Percentiles rank a stretch among this genome's conserved stretches.
Conservation (phyloP, 2,797 vertebrate species). For the Sebastes paucispinis region DNA sequence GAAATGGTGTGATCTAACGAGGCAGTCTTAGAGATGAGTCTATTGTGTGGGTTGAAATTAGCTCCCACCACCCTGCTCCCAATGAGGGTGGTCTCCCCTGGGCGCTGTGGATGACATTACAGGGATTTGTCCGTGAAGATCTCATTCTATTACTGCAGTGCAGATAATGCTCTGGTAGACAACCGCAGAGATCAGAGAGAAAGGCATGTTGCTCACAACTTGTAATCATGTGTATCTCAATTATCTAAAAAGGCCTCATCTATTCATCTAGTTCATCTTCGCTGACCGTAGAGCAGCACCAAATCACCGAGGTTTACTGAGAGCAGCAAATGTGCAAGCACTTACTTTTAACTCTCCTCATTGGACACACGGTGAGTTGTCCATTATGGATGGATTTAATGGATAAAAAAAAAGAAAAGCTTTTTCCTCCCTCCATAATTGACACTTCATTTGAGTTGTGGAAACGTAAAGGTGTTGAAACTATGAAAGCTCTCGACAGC, state of each 20-base stretch:
- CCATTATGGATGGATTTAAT: background rate
- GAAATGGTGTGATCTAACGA: constrained; percentile 69
- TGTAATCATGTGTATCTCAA: constrained; percentile 67
- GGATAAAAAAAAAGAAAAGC: background rate
- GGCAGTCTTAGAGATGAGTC: constrained; percentile 72
- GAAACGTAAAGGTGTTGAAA: too few species aligned
- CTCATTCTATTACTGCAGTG: constrained; percentile 73
- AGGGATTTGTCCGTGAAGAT: constrained; percentile 79
- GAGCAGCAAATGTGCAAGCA: background rate
- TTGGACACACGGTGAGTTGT: constrained; percentile 4
- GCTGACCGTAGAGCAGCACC: constrained; percentile 13
- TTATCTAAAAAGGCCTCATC: constrained; percentile 59
- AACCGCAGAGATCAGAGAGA: constrained; percentile 66
- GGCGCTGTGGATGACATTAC: constrained; percentile 76
- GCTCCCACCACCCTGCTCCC: constrained; percentile 75
- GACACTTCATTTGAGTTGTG: too few species aligned
- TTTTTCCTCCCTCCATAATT: too few species aligned
- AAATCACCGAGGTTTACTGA: background rate
- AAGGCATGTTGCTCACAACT: constrained; percentile 56
- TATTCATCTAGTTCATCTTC: constrained; percentile 44
- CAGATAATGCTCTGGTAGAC: constrained; percentile 71
- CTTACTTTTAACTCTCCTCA: constrained; percentile 3
- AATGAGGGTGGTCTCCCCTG: constrained; percentile 82
- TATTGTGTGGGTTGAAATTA: constrained; percentile 83
- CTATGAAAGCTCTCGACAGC: too few species aligned